These are phyloP conservation scores for Anarrhichthys ocellatus DNA, from an alignment of 2,113 vertebrate species.

Conservation along the genomic window DNA sequence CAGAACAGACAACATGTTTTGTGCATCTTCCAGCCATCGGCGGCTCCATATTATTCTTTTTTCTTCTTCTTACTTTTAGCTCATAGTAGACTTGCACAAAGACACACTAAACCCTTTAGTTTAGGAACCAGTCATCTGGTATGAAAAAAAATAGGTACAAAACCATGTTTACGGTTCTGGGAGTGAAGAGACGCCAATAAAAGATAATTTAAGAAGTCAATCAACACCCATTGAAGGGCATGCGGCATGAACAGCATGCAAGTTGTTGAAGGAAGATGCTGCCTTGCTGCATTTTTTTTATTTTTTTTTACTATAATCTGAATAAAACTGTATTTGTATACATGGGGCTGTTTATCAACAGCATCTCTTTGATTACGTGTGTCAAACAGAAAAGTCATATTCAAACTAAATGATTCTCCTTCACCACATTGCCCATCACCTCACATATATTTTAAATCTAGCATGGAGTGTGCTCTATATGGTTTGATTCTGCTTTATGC, in stretches of 20 bases:
- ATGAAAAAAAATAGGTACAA: background rate
- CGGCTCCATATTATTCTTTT: background rate
- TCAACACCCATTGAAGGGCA: background rate
- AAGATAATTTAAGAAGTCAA: background rate
- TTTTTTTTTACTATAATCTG: background rate
- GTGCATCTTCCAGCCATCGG: background rate
- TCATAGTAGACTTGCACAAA: background rate
- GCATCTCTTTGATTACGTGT: background rate
- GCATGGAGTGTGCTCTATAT: background rate
- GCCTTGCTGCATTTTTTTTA: background rate
- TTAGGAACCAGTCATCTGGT: background rate
- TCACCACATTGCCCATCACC: background rate
- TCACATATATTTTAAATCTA: background rate
- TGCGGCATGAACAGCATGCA: background rate
- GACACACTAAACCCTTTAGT: background rate
- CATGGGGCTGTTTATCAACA: background rate
- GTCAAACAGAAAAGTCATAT: background rate
- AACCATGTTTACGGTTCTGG: background rate
- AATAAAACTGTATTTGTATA: background rate
- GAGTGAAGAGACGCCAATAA: background rate
- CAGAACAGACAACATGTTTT: background rate
- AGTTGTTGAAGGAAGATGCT: background rate
- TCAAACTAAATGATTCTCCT: background rate
- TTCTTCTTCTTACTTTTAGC: background rate
- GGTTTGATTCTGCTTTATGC: conserved; percentile 15